Percentiles rank a stretch among this genome's conserved stretches.
Evolutionary conservation across 1,140 invertebrate species (phyloP).

Genomic region (Chironomus tepperi): DNA sequence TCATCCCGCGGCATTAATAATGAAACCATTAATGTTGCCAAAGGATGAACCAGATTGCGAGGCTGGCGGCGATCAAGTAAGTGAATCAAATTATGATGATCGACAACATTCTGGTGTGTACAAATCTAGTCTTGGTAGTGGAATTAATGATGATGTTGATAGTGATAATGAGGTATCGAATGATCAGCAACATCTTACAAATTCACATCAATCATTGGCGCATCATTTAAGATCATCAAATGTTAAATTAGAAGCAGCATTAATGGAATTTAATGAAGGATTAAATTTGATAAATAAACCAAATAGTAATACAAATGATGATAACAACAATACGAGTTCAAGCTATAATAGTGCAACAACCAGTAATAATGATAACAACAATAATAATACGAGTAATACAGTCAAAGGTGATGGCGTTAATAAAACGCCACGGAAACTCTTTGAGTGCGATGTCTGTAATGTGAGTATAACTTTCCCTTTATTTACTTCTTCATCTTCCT

Average conservation of each 20-base stretch:
- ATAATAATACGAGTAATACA: constrained; percentile 5
- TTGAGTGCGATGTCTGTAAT: constrained; percentile 88
- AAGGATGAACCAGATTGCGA: constrained; percentile 18
- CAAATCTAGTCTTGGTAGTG: constrained; percentile 19
- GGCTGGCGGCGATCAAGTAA: constrained; percentile 6
- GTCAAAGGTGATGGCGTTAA: neutral
- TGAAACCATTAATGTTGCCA: constrained; percentile 9
- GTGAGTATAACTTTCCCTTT: neutral
- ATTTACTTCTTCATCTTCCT: too few species aligned
- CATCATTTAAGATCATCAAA: neutral
- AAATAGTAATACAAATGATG: constrained; percentile 22
- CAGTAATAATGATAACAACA: constrained; percentile 21
- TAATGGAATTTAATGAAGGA: neutral
- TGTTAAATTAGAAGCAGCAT: neutral
- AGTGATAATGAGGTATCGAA: constrained; percentile 14
- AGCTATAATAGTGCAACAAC: constrained; percentile 20
- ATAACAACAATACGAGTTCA: constrained; percentile 18
- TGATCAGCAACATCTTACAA: constrained; percentile 14
- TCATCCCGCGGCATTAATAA: neutral
- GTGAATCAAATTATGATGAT: constrained; percentile 14
- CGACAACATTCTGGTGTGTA: neutral
- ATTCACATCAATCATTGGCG: constrained; percentile 1
- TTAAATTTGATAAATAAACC: constrained; percentile 23
- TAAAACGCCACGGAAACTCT: constrained; percentile 54
- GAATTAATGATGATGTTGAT: neutral